Evolutionary conservation across 2,797 vertebrate species (phyloP).

Genomic region (Sternotherus odoratus): DNA sequence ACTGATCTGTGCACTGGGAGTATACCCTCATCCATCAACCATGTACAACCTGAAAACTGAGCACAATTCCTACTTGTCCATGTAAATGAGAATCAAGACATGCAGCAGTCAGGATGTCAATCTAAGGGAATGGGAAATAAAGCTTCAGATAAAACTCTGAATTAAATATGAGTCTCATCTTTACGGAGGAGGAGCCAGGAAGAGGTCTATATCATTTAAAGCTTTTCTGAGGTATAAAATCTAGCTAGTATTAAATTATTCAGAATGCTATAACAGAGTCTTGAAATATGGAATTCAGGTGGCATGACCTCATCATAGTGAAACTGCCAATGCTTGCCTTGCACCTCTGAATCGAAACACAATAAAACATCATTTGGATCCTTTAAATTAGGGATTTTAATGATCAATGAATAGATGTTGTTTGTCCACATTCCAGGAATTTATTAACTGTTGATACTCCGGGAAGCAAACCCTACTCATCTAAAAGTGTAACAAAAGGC

Average conservation of each 20-base stretch:
- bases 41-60: slow-evolving; percentile 1
- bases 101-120: slow-evolving; percentile 3
- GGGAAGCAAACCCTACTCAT: neutral
- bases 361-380: neutral
- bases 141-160: slow-evolving; percentile 7
- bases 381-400: neutral
- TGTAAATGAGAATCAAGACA: slow-evolving; percentile 5
- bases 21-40: slow-evolving; percentile 8
- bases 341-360: neutral
- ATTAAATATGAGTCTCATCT: slow-evolving; percentile 52
- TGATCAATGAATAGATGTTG: neutral
- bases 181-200: slow-evolving; percentile 34
- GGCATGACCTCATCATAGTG: neutral
- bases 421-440: fast-evolving
- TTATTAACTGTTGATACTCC: neutral
- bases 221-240: neutral
- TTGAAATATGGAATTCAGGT: slow-evolving; percentile 8
- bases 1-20: slow-evolving; percentile 3
- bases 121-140: slow-evolving; percentile 31
- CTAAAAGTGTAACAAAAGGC: neutral
- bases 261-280: slow-evolving; percentile 14
- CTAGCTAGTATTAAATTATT: slow-evolving; percentile 34
- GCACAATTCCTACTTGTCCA: slow-evolving; percentile 15
- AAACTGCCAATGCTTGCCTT: neutral
- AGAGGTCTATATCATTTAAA: neutral